Evolutionary conservation across 2,113 vertebrate species (phyloP), one percentile per base, ranked within the genome.

Genomic region (Danionella cerebrum): DNA sequence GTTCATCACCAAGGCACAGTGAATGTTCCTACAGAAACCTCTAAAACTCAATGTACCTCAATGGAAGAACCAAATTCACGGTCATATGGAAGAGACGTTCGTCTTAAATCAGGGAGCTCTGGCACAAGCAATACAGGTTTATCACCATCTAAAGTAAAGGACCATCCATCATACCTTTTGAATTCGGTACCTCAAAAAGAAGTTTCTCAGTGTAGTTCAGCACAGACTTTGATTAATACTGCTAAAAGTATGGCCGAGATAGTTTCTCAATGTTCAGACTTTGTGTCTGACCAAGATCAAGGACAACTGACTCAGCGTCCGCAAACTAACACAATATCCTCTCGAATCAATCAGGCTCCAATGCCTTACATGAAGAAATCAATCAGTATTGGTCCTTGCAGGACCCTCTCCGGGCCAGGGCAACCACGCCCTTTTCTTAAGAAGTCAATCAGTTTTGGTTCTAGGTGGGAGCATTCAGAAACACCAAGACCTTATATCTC

Each of bases 361-460:
- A 70, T 82, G 64, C 84, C 87, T 31, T 86, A 84, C 67, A 76
- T 90, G 14, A 90, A 78, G 74, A 90, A 89, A 54, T 89, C 89
- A 52, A 19, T 87, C 2, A 90, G 89, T 69, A 70, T 79, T 0
- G 87, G 83, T 44, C 85, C 84, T 2, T 84, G 79, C 55, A 79
- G 83, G 74, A 80, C 81, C 0, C 79, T 86, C 13, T 81, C 85
- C 19, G 78, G 75, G 27, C 47, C 83, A 42, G 80, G 75, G 4
- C 83, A 72, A 2, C 82, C 85, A 14, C 73, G 70, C 27, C 82
- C 83, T 51, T 84, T 82, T 62, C 73, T 90, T 5, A 89, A 83
- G 73, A 90, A 90, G 44, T 89, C 89, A 8, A 69, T 83, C 41
- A 90, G 88, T 69, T 80, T 90, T 53, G 87, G 86, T 41, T 83